A percentile compares a stretch with the other conserved stretches of the same genome.
phyloP scores from a whole-genome alignment of 2,888 invertebrate genomes.

The Ephialtes manifestator region DNA sequence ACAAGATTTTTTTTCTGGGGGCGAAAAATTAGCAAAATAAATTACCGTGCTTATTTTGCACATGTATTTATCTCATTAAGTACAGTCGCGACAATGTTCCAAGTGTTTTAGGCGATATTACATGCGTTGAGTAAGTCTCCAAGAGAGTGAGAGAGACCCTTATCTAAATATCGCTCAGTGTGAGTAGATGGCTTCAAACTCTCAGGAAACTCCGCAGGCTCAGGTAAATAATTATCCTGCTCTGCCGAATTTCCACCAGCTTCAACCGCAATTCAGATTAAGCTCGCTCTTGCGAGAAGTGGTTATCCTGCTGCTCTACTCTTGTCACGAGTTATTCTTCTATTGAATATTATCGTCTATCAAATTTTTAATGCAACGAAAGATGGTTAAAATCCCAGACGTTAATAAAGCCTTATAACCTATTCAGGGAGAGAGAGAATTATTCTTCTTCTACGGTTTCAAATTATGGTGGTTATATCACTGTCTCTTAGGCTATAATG shows the following conservation, averaged over 20 bases:
- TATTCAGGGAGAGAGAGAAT: neutral
- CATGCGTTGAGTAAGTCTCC: slow-evolving; percentile 26
- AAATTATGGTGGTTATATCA: slow-evolving; percentile 34
- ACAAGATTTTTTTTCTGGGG: no score
- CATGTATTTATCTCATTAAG: neutral
- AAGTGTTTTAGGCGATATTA: slow-evolving; percentile 31
- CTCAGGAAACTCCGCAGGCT: slow-evolving; percentile 24
- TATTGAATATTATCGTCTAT: slow-evolving; percentile 25
- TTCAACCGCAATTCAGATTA: slow-evolving; percentile 19
- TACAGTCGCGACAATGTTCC: neutral
- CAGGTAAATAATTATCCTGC: slow-evolving; percentile 44
- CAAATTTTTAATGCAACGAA: no score
- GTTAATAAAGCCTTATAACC: neutral
- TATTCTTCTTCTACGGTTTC: slow-evolving; percentile 14
- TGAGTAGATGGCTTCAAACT: slow-evolving; percentile 1
- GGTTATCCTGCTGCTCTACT: neutral
- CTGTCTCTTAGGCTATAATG: slow-evolving; percentile 51
- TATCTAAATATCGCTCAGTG: slow-evolving; percentile 60
- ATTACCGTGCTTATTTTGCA: no score
- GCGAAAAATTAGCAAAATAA: no score
- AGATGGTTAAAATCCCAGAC: no score
- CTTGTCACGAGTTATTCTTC: slow-evolving; percentile 14
- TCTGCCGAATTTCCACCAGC: slow-evolving; percentile 36
- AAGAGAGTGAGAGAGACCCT: slow-evolving; percentile 36
- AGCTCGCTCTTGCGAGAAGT: slow-evolving; percentile 17